phyloP scores from a whole-genome alignment of 1,140 invertebrate species.

The Lordiphosa collinella region DNA sequence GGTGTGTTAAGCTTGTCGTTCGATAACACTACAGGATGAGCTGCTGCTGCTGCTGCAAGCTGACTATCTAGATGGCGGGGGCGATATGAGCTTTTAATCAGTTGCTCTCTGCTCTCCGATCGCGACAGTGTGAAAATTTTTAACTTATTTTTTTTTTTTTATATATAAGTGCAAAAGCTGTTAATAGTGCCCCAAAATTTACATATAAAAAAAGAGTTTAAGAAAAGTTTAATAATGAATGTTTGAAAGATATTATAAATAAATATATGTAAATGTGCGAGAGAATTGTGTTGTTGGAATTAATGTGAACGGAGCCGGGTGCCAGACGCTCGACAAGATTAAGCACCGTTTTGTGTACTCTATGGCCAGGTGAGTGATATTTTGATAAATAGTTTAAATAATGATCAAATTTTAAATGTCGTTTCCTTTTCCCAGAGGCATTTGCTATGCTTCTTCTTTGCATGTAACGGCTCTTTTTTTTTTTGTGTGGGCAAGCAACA shows the following conservation, averaged over 20 bases:
- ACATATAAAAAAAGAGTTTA: neutral
- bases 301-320: constrained; percentile 50
- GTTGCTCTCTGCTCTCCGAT: constrained; percentile 7
- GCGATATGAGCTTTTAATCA: neutral
- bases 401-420: no score
- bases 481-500: constrained; percentile 3
- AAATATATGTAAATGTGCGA: constrained; percentile 38
- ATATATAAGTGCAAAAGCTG: neutral
- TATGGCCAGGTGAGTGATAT: neutral
- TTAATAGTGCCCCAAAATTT: constrained; percentile 2
- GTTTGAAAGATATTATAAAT: constrained; percentile 25
- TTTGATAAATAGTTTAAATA: no score
- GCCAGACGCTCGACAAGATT: constrained; percentile 41
- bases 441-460: constrained; percentile 1
- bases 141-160: constrained; percentile 7
- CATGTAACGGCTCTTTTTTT: constrained; percentile 40
- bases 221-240: constrained; percentile 32
- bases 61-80: no score
- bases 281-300: constrained; percentile 46
- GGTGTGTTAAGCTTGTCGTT: no score
- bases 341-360: constrained; percentile 53
- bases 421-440: neutral
- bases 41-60: no score
- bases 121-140: constrained; percentile 2
- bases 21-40: no score